phyloP scores from a whole-genome alignment of 2,113 vertebrate genomes.

The Bufo gargarizans region DNA sequence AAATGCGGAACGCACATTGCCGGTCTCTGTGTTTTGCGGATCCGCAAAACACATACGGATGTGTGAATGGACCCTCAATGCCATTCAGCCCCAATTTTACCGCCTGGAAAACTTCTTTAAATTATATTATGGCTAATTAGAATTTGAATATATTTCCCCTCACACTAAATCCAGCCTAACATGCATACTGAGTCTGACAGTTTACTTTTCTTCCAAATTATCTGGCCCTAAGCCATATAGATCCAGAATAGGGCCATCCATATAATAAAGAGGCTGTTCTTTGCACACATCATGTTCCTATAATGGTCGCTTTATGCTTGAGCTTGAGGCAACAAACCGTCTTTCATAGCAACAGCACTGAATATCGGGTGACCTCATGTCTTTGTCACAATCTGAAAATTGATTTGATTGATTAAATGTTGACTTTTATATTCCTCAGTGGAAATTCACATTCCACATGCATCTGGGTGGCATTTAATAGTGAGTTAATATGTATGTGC shows the following conservation, averaged over 20 bases:
- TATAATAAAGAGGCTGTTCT: neutral
- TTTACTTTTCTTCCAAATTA: neutral
- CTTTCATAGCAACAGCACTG: slow-evolving; percentile 4
- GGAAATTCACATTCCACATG: neutral
- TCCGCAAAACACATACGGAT: no score
- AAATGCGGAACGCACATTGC: no score
- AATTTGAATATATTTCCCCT: no score
- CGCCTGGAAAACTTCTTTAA: no score
- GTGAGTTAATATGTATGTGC: neutral
- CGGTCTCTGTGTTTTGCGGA: no score
- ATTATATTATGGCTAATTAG: no score
- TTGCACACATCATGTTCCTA: no score
- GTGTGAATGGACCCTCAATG: no score
- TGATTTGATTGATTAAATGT: slow-evolving; percentile 23
- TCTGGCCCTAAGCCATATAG: neutral
- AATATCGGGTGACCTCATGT: slow-evolving; percentile 27
- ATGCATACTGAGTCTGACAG: no score
- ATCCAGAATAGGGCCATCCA: neutral
- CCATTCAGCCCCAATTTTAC: no score
- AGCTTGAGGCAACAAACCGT: neutral
- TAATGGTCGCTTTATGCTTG: neutral
- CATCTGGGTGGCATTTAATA: slow-evolving; percentile 10
- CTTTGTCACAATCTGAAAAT: neutral
- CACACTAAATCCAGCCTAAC: no score
- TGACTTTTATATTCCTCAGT: neutral